Evolutionary conservation across 2,797 vertebrate species (phyloP), one percentile per base, ranked within the genome.

Genomic region (Peromyscus melanophrys): DNA sequence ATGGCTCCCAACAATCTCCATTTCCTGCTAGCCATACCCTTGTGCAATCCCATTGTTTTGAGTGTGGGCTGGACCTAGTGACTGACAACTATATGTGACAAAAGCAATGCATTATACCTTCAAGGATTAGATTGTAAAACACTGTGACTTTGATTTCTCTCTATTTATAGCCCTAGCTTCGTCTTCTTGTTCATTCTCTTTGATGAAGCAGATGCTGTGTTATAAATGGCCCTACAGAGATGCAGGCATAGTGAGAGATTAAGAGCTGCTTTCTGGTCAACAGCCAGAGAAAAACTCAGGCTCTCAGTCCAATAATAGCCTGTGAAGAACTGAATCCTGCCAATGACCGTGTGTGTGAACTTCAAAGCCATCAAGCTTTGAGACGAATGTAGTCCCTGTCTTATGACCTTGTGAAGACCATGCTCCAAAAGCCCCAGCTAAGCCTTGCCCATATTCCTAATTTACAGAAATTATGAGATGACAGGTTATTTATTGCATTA

Each of bases 201-300:
- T 90, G 69, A 89, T 89, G 78, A 90, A 96, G 34, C 61, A 90
- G 29, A 69, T 67, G 61, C 43, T 92, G 82, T 17, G 37, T 17
- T 96, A 46, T 59, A 61, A 97, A 69, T 55, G 90, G 65, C 73
- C 23, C 71, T 86, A 7, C 34, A 34, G n/a, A 94, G 63, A 96
- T 82, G 67, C 7, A 57, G 27, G 23, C 13, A 9, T 29, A 11
- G 71, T 46, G 94, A 84, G 92, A 80, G 80, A 95, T 6, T 83
- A 67, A 52, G 34, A 40, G 37, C 40, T n/a, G 34, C 31, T 73
- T 75, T 94, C 89, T 95, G 73, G 34, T 86, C 75, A 86, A 92
- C 25, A 93, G 49, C 31, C 82, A 52, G 8, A 40, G 34, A 93
- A 57, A 59, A 89, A 87, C 25, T 86, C 69, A 94, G 46, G 49